phyloP scores from a whole-genome alignment of 2,888 invertebrate genomes.

The Lomographa bimaculata region DNA sequence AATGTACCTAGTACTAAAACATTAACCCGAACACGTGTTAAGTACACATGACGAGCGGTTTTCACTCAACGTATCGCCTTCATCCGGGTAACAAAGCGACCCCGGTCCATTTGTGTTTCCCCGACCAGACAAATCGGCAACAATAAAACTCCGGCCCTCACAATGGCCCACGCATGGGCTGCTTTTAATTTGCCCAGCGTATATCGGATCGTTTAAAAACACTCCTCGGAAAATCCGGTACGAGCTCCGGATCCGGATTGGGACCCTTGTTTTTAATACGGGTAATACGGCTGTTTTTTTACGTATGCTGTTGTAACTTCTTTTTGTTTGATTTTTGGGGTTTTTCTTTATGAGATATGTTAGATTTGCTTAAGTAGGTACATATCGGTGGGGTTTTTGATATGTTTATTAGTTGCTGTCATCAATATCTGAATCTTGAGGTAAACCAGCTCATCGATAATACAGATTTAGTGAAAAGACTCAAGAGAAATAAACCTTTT shows the following conservation, averaged over 20 bases:
- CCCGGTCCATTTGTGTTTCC: conserved; percentile 74
- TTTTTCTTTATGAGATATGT: conserved; percentile 7
- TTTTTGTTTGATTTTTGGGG: not conserved
- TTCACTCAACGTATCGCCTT: conserved; percentile 30
- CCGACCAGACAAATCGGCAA: conserved; percentile 78
- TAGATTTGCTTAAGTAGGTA: too few species aligned
- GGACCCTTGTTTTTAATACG: conserved; percentile 52
- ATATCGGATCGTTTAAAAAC: conserved; percentile 75
- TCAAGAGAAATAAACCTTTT: too few species aligned
- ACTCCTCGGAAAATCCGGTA: conserved; percentile 64
- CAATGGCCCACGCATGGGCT: conserved; percentile 77
- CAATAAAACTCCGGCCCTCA: conserved; percentile 72
- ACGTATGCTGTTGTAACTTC: conserved; percentile 23
- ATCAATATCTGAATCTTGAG: too few species aligned
- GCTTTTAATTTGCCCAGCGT: conserved; percentile 80
- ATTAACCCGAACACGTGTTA: conserved; percentile 31
- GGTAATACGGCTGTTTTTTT: conserved; percentile 53
- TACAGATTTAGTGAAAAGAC: too few species aligned
- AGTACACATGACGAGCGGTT: conserved; percentile 24
- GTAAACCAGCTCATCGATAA: too few species aligned
- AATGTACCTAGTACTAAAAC: too few species aligned
- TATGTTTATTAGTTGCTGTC: too few species aligned
- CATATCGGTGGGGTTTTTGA: too few species aligned
- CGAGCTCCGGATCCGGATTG: conserved; percentile 44
- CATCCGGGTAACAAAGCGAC: conserved; percentile 73